These are phyloP conservation scores for Rhaphigaster nebulosa DNA, from an alignment of 2,888 invertebrate species.

Conservation along the genomic window DNA sequence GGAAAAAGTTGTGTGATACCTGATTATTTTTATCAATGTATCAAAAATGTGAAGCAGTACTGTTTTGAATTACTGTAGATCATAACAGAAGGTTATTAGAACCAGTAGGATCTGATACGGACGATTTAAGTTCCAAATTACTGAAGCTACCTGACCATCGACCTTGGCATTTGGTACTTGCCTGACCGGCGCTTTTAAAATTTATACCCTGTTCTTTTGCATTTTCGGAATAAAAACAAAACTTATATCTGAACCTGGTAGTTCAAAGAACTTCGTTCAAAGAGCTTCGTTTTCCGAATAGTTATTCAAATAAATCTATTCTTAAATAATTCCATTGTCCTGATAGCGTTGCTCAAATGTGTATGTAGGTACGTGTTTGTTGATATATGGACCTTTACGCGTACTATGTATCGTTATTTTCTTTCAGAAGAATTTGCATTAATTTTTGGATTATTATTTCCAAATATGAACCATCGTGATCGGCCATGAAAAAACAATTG, in stretches of 20 bases:
- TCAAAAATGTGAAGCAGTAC: too few species aligned
- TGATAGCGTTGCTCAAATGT: too few species aligned
- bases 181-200: slow-evolving; percentile 18
- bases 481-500: too few species aligned
- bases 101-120: background rate
- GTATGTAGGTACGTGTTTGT: too few species aligned
- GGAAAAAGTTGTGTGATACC: too few species aligned
- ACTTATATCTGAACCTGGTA: background rate
- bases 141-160: background rate
- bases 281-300: background rate
- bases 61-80: too few species aligned
- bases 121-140: background rate
- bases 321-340: background rate
- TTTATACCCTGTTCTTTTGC: background rate
- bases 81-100: background rate
- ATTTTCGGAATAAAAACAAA: background rate
- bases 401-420: too few species aligned
- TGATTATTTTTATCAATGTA: too few species aligned
- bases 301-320: background rate
- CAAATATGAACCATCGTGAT: too few species aligned
- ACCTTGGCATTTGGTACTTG: slow-evolving; percentile 32
- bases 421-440: too few species aligned
- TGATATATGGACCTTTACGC: too few species aligned
- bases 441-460: too few species aligned
- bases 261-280: background rate